A percentile compares a stretch with the other conserved stretches of the same genome.
Evolutionary conservation across 2,797 vertebrate species (phyloP).

Genomic region (Bovichtus variegatus): DNA sequence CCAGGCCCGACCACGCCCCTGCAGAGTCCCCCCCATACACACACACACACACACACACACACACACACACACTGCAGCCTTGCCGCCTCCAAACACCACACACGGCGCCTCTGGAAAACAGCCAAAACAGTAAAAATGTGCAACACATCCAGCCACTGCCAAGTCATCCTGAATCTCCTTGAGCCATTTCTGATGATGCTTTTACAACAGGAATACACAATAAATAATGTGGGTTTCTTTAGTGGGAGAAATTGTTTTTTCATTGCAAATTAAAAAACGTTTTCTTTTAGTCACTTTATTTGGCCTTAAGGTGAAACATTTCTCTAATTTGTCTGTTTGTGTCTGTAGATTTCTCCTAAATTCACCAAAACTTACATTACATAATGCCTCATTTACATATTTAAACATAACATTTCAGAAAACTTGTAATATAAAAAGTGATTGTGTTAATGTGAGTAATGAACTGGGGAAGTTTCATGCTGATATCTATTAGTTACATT

Average conservation of each 20-base stretch:
- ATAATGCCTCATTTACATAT: no score
- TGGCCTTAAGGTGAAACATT: not conserved
- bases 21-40: conserved; percentile 1
- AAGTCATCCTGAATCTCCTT: conserved; percentile 24
- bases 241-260: not conserved
- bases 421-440: no score
- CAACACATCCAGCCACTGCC: not conserved
- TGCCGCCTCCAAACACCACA: conserved; percentile 40
- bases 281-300: not conserved
- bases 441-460: no score
- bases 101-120: conserved; percentile 28
- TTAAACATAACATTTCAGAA: no score
- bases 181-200: not conserved
- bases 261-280: not conserved
- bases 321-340: no score
- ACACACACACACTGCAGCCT: conserved; percentile 62
- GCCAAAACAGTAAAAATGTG: conserved; percentile 11
- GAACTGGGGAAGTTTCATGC: no score
- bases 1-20: conserved; percentile 61
- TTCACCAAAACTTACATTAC: no score
- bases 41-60: conserved; percentile 36
- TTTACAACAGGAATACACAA: not conserved
- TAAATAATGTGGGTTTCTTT: no score
- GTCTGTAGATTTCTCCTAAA: no score
- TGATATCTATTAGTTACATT: no score